Percentiles rank a stretch among this genome's conserved stretches.
Evolutionary conservation across 2,113 vertebrate genomes (phyloP).

Genomic region (Hemiscyllium ocellatum): DNA sequence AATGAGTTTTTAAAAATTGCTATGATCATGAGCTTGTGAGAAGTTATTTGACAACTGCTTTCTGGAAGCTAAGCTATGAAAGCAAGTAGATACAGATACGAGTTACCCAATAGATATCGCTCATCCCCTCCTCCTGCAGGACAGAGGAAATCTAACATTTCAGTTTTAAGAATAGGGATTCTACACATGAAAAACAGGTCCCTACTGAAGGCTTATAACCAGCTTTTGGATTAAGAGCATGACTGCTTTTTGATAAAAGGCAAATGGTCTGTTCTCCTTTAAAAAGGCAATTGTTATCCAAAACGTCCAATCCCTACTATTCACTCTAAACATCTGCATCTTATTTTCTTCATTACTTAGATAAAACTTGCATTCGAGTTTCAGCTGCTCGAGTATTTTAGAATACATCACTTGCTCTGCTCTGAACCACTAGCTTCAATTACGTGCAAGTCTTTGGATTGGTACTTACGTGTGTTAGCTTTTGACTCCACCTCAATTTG

Average conservation of each 20-base stretch:
- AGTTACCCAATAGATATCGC: not conserved
- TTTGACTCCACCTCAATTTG: not conserved
- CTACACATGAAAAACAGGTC: not conserved
- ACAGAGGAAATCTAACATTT: not conserved
- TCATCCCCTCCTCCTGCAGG: not conserved
- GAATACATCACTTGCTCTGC: not conserved
- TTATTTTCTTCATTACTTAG: not conserved
- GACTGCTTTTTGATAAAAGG: not conserved
- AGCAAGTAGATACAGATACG: not conserved
- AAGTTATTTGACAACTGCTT: not conserved
- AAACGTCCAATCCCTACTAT: not conserved
- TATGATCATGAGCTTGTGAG: not conserved
- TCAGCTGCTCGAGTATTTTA: not conserved
- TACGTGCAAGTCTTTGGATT: not conserved
- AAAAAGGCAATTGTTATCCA: not conserved
- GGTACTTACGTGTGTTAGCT: not conserved
- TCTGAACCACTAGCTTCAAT: not conserved
- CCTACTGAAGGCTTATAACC: not conserved
- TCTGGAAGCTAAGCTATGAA: not conserved
- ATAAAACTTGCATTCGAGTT: not conserved
- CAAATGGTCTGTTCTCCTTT: no score
- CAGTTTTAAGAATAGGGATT: not conserved
- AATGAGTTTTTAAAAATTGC: not conserved
- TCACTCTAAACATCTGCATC: not conserved
- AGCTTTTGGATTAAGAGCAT: not conserved